phyloP scores from a whole-genome alignment of 2,797 vertebrate species.

The Kryptolebias ocellatus region DNA sequence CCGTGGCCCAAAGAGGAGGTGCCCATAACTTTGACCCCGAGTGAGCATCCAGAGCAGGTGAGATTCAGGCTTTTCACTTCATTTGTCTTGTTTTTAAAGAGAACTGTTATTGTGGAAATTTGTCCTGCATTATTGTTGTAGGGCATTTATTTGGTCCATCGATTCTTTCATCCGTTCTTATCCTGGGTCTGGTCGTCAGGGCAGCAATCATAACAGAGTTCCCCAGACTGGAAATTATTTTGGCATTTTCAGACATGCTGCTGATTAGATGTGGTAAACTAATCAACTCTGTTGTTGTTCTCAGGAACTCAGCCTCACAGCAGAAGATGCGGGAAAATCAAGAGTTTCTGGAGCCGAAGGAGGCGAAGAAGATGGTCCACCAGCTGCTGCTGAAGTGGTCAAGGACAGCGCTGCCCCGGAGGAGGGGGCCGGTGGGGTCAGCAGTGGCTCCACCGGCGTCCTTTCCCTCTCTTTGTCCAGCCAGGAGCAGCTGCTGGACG shows the following conservation, averaged over 20 bases:
- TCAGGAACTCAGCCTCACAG: slow-evolving; percentile 64
- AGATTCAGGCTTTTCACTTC: slow-evolving; percentile 11
- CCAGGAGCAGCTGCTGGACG: slow-evolving; percentile 80
- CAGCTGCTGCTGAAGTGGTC: slow-evolving; percentile 32
- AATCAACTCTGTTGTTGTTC: slow-evolving; percentile 14
- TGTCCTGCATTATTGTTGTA: too few relatives aligned
- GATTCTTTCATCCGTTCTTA: not conserved
- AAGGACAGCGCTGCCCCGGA: slow-evolving; percentile 40
- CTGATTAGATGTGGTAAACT: slow-evolving; percentile 26
- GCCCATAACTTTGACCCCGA: slow-evolving; percentile 73
- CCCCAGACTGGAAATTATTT: slow-evolving; percentile 49
- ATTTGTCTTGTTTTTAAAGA: not conserved
- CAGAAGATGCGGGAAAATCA: slow-evolving; percentile 64
- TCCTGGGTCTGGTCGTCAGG: not conserved
- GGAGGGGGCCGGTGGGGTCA: slow-evolving; percentile 54
- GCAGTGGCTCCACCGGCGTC: slow-evolving; percentile 73
- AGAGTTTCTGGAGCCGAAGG: slow-evolving; percentile 62
- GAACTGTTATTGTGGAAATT: too few relatives aligned
- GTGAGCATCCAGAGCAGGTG: slow-evolving; percentile 76
- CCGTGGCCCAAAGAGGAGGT: slow-evolving; percentile 71
- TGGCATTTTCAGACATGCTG: slow-evolving; percentile 55
- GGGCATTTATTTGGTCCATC: not conserved
- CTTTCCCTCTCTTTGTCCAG: slow-evolving; percentile 80
- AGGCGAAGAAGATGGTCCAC: slow-evolving; percentile 61
- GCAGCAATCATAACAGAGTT: not conserved